phyloP scores from a whole-genome alignment of 2,888 invertebrate genomes.

The Agonopterix arenella region DNA sequence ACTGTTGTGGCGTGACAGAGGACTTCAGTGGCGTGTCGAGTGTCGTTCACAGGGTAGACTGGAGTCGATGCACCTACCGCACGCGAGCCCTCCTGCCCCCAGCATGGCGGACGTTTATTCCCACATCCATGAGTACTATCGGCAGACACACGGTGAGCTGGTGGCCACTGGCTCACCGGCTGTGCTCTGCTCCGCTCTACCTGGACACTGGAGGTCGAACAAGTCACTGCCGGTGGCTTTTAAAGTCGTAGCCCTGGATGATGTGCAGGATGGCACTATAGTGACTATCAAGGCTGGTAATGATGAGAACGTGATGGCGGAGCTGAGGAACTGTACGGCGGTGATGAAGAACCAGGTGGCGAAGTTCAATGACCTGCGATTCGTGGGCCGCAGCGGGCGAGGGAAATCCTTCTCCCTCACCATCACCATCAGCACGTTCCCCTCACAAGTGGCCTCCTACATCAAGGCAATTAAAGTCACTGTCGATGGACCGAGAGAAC shows the following conservation, averaged over 20 bases:
- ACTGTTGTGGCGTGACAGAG: constrained; percentile 47
- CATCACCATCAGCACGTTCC: constrained; percentile 90
- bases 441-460: constrained; percentile 93
- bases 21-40: constrained; percentile 63
- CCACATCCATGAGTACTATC: constrained; percentile 85
- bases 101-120: constrained; percentile 85
- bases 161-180: constrained; percentile 97
- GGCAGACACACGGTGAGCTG: constrained; percentile 94
- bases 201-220: constrained; percentile 98
- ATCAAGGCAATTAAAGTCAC: constrained; percentile 99
- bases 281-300: constrained; percentile 97
- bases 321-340: constrained; percentile 94
- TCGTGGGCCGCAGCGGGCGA: constrained; percentile 97
- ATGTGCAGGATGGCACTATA: constrained; percentile 94
- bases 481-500: constrained; percentile 98
- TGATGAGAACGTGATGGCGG: constrained; percentile 98
- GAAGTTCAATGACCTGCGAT: constrained; percentile 98
- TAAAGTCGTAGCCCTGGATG: constrained; percentile 95
- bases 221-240: constrained; percentile 98
- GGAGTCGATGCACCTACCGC: constrained; percentile 82
- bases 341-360: constrained; percentile 99
- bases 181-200: constrained; percentile 94
- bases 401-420: constrained; percentile 97
- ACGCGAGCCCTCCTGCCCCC: constrained; percentile 74
- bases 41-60: constrained; percentile 49